Evolutionary conservation across 2,113 vertebrate species (phyloP).

Genomic region (Pygoscelis adeliae): DNA sequence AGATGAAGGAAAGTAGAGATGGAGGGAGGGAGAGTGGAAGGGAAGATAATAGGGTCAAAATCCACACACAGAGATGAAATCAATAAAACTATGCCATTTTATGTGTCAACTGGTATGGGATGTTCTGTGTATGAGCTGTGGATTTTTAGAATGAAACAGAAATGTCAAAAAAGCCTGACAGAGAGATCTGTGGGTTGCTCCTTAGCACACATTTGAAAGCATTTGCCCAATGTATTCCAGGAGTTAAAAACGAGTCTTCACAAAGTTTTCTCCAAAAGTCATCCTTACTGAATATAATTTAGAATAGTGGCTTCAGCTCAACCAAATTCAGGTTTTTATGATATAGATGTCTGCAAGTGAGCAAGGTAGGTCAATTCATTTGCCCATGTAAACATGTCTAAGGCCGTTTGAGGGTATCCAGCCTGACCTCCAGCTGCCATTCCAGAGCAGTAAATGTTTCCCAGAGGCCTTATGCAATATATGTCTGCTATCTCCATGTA

Average conservation of each 20-base stretch:
- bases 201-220: neutral
- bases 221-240: neutral
- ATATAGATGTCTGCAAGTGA: neutral
- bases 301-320: neutral
- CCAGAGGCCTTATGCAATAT: neutral
- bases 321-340: neutral
- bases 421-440: neutral
- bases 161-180: neutral
- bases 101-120: neutral
- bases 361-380: neutral
- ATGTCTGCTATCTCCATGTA: neutral
- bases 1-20: neutral
- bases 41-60: neutral
- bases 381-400: neutral
- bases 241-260: neutral
- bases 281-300: neutral
- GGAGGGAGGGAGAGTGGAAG: neutral
- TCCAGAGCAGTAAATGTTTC: fast-evolving
- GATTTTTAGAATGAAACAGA: neutral
- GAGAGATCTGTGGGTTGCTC: neutral
- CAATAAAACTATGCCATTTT: neutral
- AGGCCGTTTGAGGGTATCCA: neutral
- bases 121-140: neutral
- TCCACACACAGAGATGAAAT: neutral
- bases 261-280: neutral